Evolutionary conservation across 2,113 vertebrate genomes (phyloP).

Genomic region (Sitta europaea): DNA sequence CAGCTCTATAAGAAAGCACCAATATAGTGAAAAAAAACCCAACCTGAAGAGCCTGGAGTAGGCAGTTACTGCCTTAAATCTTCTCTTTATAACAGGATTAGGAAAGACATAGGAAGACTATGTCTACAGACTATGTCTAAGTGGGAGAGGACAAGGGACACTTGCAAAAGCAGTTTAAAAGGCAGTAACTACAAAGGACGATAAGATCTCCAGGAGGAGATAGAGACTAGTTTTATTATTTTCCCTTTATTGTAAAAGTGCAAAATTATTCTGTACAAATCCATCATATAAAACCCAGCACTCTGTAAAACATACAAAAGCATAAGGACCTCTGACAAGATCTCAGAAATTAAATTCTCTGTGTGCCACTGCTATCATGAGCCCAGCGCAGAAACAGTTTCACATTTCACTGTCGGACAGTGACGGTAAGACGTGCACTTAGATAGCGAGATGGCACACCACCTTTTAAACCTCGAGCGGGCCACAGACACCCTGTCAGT

Average conservation of each 20-base stretch:
- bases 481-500: slow-evolving; percentile 3
- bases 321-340: not conserved
- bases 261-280: slow-evolving; percentile 52
- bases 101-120: not conserved
- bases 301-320: not conserved
- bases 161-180: not conserved
- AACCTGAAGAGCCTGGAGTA: rapidly evolving
- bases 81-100: not conserved
- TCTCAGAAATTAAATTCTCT: not conserved
- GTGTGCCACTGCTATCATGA: not conserved
- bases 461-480: slow-evolving; percentile 1
- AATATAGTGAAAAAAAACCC: rapidly evolving
- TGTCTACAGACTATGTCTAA: rapidly evolving
- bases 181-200: rapidly evolving
- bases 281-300: not conserved
- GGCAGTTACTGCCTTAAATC: rapidly evolving
- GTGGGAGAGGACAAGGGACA: not conserved
- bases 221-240: slow-evolving; percentile 20
- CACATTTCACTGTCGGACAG: rapidly evolving
- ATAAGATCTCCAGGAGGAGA: not conserved
- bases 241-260: slow-evolving; percentile 59
- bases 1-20: rapidly evolving
- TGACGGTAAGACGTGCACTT: not conserved
- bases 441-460: rapidly evolving
- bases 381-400: not conserved